Evolutionary conservation across 23 tunicate species (phyloP), one percentile per base, ranked within the genome.

Genomic region (Phallusia fumigata): DNA sequence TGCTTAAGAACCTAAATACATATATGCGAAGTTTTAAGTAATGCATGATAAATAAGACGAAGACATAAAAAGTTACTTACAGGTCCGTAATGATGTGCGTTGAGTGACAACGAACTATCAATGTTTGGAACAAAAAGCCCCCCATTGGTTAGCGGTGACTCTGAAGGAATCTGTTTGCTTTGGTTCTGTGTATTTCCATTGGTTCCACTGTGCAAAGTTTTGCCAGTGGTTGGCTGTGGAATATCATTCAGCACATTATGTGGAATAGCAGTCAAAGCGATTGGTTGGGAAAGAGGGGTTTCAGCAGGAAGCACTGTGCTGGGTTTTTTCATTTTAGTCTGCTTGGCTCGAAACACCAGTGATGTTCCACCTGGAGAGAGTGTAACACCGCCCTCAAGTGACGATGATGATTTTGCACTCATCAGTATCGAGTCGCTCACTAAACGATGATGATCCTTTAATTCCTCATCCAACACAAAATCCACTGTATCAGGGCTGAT

Each of bases 401-500:
- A 74, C 0, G 69, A 58, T 1, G 69, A 58, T 58, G 69, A 58
- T 16, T 58, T 58, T 21, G 69, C 69, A 13, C 69, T 58, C 69
- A 58, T 58, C 16, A 58, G 16, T 6, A 58, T 58, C 13, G 69
- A 58, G 13, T 58, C 69, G 16, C 69, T 58, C 15, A 58, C 69
- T 24, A 58, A 22, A 58, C 69, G 69, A 58, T 58, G 69, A 24
- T 26, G 75, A 32, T 76, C 53, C 19, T 76, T 81, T 31, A 86
- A 77, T 24, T 91, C 87, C 2, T 81, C 86, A 52, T 85, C 82
- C 30, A 92, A 40, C 0, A 92, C 89, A 84, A 50, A 92, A 50
- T 92, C 97, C 0, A 92, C 79, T 1, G 97, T 92, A 34, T 92
- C 91, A 0, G 97, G 97, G 65, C 97, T 92, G 33, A 92, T 82